Conservation (phyloP, 2,888 invertebrate species). For the Allacma fusca region DNA sequence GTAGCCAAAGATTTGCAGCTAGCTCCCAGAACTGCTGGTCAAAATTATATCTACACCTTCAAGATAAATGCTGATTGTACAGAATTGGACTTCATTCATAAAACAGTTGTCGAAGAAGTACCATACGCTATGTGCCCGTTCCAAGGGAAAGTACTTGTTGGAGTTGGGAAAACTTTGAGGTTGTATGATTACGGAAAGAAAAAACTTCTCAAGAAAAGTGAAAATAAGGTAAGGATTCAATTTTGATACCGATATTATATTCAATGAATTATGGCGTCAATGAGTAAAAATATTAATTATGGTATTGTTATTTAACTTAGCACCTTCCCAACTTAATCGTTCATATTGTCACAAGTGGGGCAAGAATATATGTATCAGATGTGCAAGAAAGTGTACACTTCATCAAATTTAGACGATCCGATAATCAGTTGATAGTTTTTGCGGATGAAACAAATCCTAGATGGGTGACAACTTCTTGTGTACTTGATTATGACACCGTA, state of each 20-base stretch:
- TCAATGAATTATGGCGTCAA: too few relatives aligned
- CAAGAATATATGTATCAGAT: conserved; percentile 93
- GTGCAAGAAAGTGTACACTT: conserved; percentile 97
- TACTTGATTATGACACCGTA: conserved; percentile 95
- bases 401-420: conserved; percentile 90
- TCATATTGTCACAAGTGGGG: conserved; percentile 91
- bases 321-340: conserved; percentile 96
- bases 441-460: conserved; percentile 98
- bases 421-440: conserved; percentile 97
- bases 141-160: conserved; percentile 89
- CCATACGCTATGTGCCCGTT: conserved; percentile 89
- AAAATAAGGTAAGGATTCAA: conserved; percentile 76
- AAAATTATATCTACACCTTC: conserved; percentile 89
- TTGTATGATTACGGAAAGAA: conserved; percentile 97
- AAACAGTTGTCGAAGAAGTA: conserved; percentile 91
- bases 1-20: conserved; percentile 89
- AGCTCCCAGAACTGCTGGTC: conserved; percentile 82
- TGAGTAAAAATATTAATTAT: too few relatives aligned
- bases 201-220: conserved; percentile 95
- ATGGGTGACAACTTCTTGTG: conserved; percentile 91
- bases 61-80: conserved; percentile 81
- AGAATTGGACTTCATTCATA: conserved; percentile 88
- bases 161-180: conserved; percentile 89
- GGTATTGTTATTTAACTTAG: conserved; percentile 64
- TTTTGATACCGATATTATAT: too few relatives aligned